A percentile compares a stretch with the other conserved stretches of the same genome.
Conservation (phyloP, 2,113 vertebrate species). For the Anolis sagrei region DNA sequence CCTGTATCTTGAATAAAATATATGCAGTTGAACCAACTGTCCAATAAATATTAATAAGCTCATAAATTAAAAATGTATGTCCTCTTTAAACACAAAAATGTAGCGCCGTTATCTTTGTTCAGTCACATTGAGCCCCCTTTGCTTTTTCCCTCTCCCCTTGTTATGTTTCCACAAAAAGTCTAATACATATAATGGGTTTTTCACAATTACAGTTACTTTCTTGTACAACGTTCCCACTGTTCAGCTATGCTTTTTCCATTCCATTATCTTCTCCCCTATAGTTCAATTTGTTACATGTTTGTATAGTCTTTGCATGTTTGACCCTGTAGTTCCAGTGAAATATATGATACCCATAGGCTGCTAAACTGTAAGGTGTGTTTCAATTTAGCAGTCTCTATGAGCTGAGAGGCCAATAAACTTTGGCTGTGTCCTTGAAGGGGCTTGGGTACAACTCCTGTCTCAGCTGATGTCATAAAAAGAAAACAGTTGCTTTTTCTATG, state of each 20-base stretch:
- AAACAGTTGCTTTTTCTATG: background rate
- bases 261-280: background rate
- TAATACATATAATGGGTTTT: background rate
- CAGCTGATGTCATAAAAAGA: background rate
- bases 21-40: background rate
- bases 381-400: background rate
- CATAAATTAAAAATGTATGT: background rate
- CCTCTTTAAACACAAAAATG: background rate
- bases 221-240: background rate
- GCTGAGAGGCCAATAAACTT: background rate
- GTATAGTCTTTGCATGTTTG: background rate
- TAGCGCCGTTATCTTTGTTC: background rate
- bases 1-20: background rate
- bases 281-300: background rate
- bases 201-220: background rate
- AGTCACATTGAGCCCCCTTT: background rate
- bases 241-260: background rate
- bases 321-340: background rate
- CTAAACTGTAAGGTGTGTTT: background rate
- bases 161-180: background rate
- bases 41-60: slow-evolving; percentile 12
- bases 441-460: background rate
- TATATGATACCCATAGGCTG: background rate
- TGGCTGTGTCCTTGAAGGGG: background rate
- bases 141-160: background rate